Conservation (phyloP, 2,797 vertebrate genomes). For the Phrynocephalus forsythii region DNA sequence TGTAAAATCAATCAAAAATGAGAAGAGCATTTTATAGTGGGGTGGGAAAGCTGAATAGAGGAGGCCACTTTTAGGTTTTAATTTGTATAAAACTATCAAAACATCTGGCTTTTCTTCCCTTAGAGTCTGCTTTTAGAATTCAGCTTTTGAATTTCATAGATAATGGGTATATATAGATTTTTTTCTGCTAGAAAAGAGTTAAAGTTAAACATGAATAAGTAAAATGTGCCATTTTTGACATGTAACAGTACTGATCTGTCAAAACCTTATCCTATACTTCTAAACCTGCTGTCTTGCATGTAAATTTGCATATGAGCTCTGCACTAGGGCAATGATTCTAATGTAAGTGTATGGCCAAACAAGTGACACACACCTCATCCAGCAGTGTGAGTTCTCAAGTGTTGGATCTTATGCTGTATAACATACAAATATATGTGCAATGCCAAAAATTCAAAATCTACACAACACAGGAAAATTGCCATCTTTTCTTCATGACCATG, state of each 20-base stretch:
- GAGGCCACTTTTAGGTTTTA: not conserved
- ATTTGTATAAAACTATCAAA: slow-evolving; percentile 12
- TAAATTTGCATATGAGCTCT: not conserved
- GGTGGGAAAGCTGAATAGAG: not conserved
- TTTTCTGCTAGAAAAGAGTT: not conserved
- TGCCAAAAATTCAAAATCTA: too few relatives aligned
- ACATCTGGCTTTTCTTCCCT: not conserved
- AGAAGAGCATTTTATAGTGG: slow-evolving; percentile 51
- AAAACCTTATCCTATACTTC: not conserved
- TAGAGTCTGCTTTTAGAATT: slow-evolving; percentile 17
- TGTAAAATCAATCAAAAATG: slow-evolving; percentile 72
- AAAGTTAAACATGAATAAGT: not conserved
- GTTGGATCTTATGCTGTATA: not conserved
- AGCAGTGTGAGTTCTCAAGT: not conserved
- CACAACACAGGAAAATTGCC: not conserved
- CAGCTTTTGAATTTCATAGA: not conserved
- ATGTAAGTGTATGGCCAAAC: not conserved
- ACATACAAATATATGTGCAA: not conserved
- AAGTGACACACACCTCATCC: not conserved
- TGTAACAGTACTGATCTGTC: not conserved
- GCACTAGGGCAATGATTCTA: not conserved
- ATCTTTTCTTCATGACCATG: not conserved
- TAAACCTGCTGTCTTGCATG: not conserved
- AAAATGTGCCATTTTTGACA: not conserved
- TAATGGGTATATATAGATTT: not conserved